Evolutionary conservation across 2,797 vertebrate species (phyloP), one percentile per base, ranked within the genome.

Genomic region (Antennarius maculatus): DNA sequence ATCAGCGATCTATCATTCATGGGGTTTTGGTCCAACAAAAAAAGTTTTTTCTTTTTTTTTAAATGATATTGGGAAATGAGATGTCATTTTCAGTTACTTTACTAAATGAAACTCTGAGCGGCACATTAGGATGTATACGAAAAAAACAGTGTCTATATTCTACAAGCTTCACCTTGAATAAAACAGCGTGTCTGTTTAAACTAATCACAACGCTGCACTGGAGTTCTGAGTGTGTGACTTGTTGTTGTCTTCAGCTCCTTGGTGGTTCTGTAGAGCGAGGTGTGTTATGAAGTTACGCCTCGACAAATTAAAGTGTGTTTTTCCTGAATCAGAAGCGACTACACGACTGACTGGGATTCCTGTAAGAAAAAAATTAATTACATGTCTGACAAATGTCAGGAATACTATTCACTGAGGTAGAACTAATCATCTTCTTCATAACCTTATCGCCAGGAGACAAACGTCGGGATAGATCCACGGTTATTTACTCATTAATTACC

Each of bases 301-400:
- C 48, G 69, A 71, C 63, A 75, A 65, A 81, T 84, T 69, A 76
- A 79, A 77, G 79, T 77, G 77, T 66, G 60, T 77, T 73, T 69
- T 71, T 50, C 48, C 63, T 77, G 74, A 76, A 76, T 83, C 54
- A 69, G 71, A 76, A 76, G 71, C 31, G 14, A 29, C 45, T 13
- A 42, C 7, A 52, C 16, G 48, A 71, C 53, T 27, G 71, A 79
- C 34, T 75, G 45, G 45, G 60, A 74, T 46, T 56, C 29, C 29
- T 74, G 62, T 52, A 61, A 52, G 34, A 55, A 76, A 50, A 74
- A 74, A 75, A 69, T 17, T 77, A 43, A 83, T 79, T 80, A 81
- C 54, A 64, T 72, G 65, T 71, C 31, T 72, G 77, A 81, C 69
- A 80, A 80, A 87, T 79, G 70, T 66, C 62, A 29, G 50, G 65